Conservation (phyloP, 2,888 invertebrate genomes). For the Macrophya alboannulata region DNA sequence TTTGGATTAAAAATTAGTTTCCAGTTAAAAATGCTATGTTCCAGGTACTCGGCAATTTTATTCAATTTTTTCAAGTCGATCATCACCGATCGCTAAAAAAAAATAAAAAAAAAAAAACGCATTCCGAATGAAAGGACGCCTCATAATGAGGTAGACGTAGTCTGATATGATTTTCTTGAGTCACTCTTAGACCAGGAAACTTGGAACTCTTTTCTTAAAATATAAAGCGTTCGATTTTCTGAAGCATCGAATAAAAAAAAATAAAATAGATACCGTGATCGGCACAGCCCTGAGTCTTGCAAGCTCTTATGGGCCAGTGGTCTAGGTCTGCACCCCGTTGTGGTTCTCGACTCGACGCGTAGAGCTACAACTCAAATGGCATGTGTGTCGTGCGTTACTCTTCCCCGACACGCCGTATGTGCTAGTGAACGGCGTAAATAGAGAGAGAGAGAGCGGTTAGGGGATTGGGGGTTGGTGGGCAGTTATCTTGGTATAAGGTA, state of each 20-base stretch:
- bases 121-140: neutral
- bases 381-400: conserved; percentile 72
- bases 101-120: neutral
- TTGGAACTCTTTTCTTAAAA: no score
- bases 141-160: neutral
- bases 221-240: neutral
- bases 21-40: neutral
- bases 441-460: neutral
- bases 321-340: conserved; percentile 22
- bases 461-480: conserved; percentile 11
- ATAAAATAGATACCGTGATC: neutral
- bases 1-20: neutral
- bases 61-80: neutral
- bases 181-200: neutral
- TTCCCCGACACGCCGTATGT: conserved; percentile 59
- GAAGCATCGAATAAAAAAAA: neutral
- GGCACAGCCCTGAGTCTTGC: neutral
- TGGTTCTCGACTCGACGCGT: conserved; percentile 29
- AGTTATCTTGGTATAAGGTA: conserved; percentile 44
- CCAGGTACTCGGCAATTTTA: no score
- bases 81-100: neutral
- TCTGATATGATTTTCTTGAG: neutral
- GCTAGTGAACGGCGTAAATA: conserved; percentile 45
- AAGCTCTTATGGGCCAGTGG: neutral
- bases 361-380: conserved; percentile 65